These are phyloP conservation scores for Ptyas mucosa DNA, from an alignment of 2,113 vertebrate genomes.

Conservation along the genomic window DNA sequence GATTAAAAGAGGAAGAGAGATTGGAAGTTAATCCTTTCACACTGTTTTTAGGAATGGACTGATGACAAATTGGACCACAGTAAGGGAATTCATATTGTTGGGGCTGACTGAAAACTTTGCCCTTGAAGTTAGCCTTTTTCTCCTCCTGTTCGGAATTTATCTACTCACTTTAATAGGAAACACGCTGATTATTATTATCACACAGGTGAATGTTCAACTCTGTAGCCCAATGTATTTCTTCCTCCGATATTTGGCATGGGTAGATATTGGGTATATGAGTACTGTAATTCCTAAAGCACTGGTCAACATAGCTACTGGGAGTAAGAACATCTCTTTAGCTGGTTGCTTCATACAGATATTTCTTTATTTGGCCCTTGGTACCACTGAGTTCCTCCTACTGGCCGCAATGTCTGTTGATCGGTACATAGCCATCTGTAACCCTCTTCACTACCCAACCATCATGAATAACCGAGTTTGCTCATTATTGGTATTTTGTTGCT, in stretches of 20 bases:
- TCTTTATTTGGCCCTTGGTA: conserved; percentile 12
- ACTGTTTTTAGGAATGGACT: not conserved
- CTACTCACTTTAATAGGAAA: conserved; percentile 1
- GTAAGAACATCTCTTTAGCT: not conserved
- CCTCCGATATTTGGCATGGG: conserved; percentile 19
- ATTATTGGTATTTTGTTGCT: not conserved
- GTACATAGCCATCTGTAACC: not conserved
- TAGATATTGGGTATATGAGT: conserved; percentile 17
- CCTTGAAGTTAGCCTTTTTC: not conserved
- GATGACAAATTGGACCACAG: not conserved
- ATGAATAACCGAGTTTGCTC: not conserved
- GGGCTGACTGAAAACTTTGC: not conserved
- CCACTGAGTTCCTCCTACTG: not conserved
- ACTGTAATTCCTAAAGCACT: conserved; percentile 30
- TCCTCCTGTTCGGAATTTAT: not conserved
- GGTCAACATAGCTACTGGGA: not conserved
- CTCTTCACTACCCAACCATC: not conserved
- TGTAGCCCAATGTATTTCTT: conserved; percentile 39
- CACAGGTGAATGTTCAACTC: not conserved
- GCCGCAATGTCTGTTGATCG: not conserved
- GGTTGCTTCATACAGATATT: conserved; percentile 40
- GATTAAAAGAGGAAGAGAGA: not conserved
- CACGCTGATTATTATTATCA: not conserved
- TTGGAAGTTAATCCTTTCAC: not conserved
- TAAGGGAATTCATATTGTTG: not conserved